Conservation (phyloP, 2,888 invertebrate genomes). For the Metellina segmentata region DNA sequence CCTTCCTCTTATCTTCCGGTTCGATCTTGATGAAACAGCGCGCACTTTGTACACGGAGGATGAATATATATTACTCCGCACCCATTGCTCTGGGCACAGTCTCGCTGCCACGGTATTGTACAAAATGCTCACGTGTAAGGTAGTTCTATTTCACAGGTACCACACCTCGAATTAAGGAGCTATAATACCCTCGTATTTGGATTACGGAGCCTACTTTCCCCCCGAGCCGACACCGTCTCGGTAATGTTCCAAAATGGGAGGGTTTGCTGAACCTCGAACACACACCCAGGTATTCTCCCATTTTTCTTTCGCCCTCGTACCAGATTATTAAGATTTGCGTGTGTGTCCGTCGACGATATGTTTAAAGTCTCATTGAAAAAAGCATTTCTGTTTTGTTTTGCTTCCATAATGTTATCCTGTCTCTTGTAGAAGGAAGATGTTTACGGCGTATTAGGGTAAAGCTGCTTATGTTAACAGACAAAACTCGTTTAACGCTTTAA, state of each 20-base stretch:
- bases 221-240: constrained; percentile 28
- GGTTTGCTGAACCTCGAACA: constrained; percentile 50
- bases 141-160: constrained; percentile 44
- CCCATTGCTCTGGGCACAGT: constrained; percentile 57
- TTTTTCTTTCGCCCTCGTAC: constrained; percentile 33
- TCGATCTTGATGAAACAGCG: constrained; percentile 55
- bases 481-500: constrained; percentile 38
- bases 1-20: constrained; percentile 17
- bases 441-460: constrained; percentile 9
- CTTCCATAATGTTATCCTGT: constrained; percentile 23
- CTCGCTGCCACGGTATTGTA: constrained; percentile 47
- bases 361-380: constrained; percentile 38
- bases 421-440: neutral
- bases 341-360: constrained; percentile 11
- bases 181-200: constrained; percentile 74
- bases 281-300: constrained; percentile 67
- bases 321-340: constrained; percentile 55
- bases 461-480: constrained; percentile 11
- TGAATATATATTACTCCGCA: constrained; percentile 48
- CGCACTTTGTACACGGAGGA: constrained; percentile 48
- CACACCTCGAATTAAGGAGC: constrained; percentile 74
- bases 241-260: constrained; percentile 62
- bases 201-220: constrained; percentile 27
- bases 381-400: neutral
- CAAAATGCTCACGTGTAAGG: constrained; percentile 71